phyloP scores from a whole-genome alignment of 2,888 invertebrate genomes.

The Rhimphoctona megacephalus region DNA sequence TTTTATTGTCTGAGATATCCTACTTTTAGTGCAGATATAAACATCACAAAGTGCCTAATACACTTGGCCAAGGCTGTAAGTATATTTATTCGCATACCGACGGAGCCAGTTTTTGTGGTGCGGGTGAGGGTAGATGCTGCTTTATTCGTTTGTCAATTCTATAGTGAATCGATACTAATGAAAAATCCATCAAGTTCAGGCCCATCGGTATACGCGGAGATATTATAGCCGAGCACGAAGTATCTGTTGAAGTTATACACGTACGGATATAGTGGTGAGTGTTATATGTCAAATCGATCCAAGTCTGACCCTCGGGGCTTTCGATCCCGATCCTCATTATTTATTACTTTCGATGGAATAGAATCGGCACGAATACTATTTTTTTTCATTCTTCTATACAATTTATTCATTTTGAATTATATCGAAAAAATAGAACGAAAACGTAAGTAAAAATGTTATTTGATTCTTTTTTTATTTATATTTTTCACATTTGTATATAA shows the following conservation, averaged over 20 bases:
- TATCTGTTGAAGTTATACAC: conserved; percentile 23
- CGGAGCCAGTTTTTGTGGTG: too few species aligned
- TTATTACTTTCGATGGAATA: background rate
- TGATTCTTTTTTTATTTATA: background rate
- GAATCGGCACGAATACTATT: background rate
- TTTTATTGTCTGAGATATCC: background rate
- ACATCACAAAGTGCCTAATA: background rate
- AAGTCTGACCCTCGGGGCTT: conserved; percentile 7
- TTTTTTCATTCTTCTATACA: background rate
- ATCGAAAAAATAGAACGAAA: background rate
- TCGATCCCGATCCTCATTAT: background rate
- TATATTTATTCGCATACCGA: too few species aligned
- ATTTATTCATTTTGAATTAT: background rate
- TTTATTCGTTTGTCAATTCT: conserved; percentile 60
- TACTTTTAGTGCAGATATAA: conserved; percentile 11
- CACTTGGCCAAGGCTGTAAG: too few species aligned
- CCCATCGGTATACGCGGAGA: conserved; percentile 21
- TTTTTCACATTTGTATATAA: too few species aligned
- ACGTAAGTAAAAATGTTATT: background rate
- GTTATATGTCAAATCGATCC: conserved; percentile 21
- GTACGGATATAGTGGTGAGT: background rate
- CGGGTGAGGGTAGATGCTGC: conserved; percentile 1
- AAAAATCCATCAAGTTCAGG: conserved; percentile 77
- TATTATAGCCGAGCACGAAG: conserved; percentile 41
- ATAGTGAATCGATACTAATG: conserved; percentile 75